Base-by-base conservation (phyloP, 2,113 vertebrate species). In the Otis tarda region DNA sequence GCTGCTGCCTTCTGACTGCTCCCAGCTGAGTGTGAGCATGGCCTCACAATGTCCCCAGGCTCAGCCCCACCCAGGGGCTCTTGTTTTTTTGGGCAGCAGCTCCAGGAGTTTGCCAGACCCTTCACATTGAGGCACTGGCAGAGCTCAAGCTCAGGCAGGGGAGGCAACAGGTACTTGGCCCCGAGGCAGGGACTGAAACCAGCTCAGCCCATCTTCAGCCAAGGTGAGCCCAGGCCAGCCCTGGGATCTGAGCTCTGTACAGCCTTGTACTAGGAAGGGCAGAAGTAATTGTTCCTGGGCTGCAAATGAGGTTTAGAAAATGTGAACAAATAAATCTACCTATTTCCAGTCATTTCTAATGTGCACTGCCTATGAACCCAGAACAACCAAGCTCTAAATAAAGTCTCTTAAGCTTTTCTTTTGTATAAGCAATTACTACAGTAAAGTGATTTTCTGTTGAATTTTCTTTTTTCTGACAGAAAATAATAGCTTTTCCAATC, bases 121-220 rank as follows among this genome's bases (percentile, higher is more conserved):
- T 43, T 43, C 39, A 6, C 1, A 0, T 43, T 43, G 43, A 73
- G 35, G 9, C 35, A 23, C 11, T 43, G 35, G 23, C 53, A 83
- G 43, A 89, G 41, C 28, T 53, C 16, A 39, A 5, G 39, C 12
- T 70, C 30, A 18, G 33, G 25, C 33, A 57, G 14, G 10, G 64
- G 20, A 52, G 5, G 6, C 13, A 41, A 25, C 13, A 7, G 23
- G 4, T 3, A 7, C 10, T 50, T n/a, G 59, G 6, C 15, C 10
- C 8, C 0, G 1, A 37, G 55, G 2, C 3, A 14, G 33, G 18
- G 7, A 4, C 10, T 60, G 31, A n/a, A 73, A 69, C 4, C 8
- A 70, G 12, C 11, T 19, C 21, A 57, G 25, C 31, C 73, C 31
- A 41, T 4, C 10, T 37, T 4, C 1, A 0, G 20, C 4, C 35